These are phyloP conservation scores for Drosophila peninsularis DNA, from an alignment of 2,888 invertebrate genomes.

Conservation along the genomic window DNA sequence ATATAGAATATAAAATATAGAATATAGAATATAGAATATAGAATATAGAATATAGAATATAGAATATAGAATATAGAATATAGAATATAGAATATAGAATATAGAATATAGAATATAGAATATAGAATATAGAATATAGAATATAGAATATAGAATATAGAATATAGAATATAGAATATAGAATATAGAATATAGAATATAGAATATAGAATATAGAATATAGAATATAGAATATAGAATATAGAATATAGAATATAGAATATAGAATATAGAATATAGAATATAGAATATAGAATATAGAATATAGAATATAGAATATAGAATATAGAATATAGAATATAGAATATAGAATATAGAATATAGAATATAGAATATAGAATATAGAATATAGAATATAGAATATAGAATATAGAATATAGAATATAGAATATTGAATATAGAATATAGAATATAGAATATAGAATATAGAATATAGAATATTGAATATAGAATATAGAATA, in stretches of 20 bases:
- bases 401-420: not conserved
- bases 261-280: not conserved
- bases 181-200: not conserved
- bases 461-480: not conserved
- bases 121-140: not conserved
- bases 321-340: slow-evolving; percentile 1
- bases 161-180: not conserved
- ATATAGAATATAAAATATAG: too few species aligned
- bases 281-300: not conserved
- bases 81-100: too few species aligned
- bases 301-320: not conserved
- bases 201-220: not conserved
- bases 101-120: too few species aligned
- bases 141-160: not conserved
- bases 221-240: slow-evolving; percentile 1
- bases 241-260: not conserved
- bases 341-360: not conserved
- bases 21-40: too few species aligned
- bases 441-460: not conserved
- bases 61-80: too few species aligned
- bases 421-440: not conserved
- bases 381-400: not conserved
- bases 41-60: too few species aligned
- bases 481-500: not conserved
- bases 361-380: not conserved